phyloP scores from a whole-genome alignment of 2,888 invertebrate genomes.

The Asteroscopus sphinx region DNA sequence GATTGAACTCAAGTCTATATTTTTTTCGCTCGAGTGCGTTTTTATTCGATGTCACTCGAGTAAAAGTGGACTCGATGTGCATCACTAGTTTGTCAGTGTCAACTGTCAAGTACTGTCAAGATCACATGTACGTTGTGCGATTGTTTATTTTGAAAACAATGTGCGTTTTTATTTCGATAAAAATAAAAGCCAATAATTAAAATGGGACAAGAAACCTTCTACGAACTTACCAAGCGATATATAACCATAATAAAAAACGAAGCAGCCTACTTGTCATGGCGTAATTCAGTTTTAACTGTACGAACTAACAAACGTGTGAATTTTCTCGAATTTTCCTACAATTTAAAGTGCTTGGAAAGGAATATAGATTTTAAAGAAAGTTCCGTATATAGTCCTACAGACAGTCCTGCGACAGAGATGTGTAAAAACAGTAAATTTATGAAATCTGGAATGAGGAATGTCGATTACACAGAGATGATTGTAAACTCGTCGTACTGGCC shows the following conservation, averaged over 20 bases:
- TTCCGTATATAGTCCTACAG: conserved; percentile 66
- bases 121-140: too few species aligned
- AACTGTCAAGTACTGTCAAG: too few species aligned
- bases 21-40: too few species aligned
- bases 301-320: conserved; percentile 73
- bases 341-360: conserved; percentile 75
- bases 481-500: conserved; percentile 79
- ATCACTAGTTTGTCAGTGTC: too few species aligned
- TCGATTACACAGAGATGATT: conserved; percentile 75
- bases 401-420: conserved; percentile 69
- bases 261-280: conserved; percentile 68
- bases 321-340: conserved; percentile 71
- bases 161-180: neutral
- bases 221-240: conserved; percentile 71
- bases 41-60: too few species aligned
- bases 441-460: conserved; percentile 66
- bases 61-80: too few species aligned
- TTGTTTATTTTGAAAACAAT: neutral
- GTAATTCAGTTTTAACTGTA: conserved; percentile 69
- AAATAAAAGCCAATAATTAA: neutral
- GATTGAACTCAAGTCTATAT: too few species aligned
- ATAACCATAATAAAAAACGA: conserved; percentile 71
- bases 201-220: conserved; percentile 62
- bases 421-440: conserved; percentile 63
- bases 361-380: conserved; percentile 70